Evolutionary conservation across 2,113 vertebrate species (phyloP).

Genomic region (Damaliscus lunatus): DNA sequence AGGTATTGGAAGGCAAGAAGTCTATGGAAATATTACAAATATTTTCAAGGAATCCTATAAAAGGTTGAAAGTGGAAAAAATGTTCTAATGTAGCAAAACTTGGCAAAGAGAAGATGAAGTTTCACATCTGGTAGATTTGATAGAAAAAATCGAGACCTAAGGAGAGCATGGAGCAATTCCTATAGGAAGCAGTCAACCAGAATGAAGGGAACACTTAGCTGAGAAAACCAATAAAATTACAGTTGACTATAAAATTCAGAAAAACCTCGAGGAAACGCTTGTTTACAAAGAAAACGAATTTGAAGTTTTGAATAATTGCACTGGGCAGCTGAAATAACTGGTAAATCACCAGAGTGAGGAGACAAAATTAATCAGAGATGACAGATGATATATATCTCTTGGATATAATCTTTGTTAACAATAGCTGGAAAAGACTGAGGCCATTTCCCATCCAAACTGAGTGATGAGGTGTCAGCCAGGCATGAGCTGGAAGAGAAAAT

Average conservation of each 20-base stretch:
- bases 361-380: constrained; percentile 68
- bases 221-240: background rate
- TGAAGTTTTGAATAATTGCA: constrained; percentile 64
- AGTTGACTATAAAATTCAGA: constrained; percentile 29
- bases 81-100: background rate
- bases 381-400: constrained; percentile 61
- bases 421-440: constrained; percentile 63
- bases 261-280: constrained; percentile 27
- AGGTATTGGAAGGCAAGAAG: background rate
- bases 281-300: constrained; percentile 40
- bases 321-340: constrained; percentile 62
- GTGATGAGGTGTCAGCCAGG: constrained; percentile 54
- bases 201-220: background rate
- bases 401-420: constrained; percentile 66
- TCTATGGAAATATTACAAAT: background rate
- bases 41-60: background rate
- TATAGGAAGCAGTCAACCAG: background rate
- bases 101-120: background rate
- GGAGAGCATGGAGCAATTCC: background rate
- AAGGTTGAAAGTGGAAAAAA: background rate
- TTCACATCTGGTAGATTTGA: background rate
- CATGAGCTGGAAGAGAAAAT: constrained; percentile 38
- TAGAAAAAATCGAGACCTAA: background rate
- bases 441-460: constrained; percentile 57
- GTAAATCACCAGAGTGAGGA: constrained; percentile 57